Base-by-base conservation (phyloP, 2,797 vertebrate genomes). In the Takifugu rubripes region DNA sequence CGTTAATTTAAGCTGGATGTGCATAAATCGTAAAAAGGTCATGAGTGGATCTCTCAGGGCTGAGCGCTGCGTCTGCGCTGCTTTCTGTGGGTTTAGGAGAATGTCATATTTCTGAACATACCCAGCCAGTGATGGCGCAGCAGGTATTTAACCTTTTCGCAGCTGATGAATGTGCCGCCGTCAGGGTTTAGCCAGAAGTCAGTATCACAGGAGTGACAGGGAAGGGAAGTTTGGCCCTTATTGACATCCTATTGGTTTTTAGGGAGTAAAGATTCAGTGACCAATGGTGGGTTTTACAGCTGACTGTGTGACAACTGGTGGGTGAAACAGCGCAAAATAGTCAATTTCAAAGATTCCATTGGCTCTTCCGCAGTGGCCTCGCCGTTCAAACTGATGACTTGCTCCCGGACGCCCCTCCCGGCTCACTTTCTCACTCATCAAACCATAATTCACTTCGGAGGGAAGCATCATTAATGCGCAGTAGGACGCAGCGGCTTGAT, bases 381-480 rank as follows among this genome's bases (percentile, higher is more conserved):
- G 56, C 62, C 54, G 54, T 61, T 68, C 45, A 60, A 78, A 81
- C 74, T 74, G 26, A 72, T 73, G 60, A 61, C 58, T 67, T 68
- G 56, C 80, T 76, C 68, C 75, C 57, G 46, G 49, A 53, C 63
- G 66, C 78, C 75, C 72, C 70, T 78, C 84, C 77, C 77, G 61
- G 43, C 72, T 82, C 58, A 74, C 74, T 78, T 79, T 74, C 68
- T 79, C 81, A 77, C 78, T 84, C 84, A 84, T 85, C 84, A 78
- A 80, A 71, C 83, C 76, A 85, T 89, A 84, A 86, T 89, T 87
- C 74, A 85, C 81, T 88, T 84, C 80, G 82, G 83, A 89, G 84
- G 78, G 83, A 84, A 81, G 85, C 80, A 81, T 88, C 86, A 84
- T 90, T 89, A 88, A 88, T 87, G 87, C 86, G 78, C 83, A 89